Evolutionary conservation across 2,113 vertebrate genomes (phyloP), one percentile per base, ranked within the genome.

Genomic region (Camelus bactrianus): DNA sequence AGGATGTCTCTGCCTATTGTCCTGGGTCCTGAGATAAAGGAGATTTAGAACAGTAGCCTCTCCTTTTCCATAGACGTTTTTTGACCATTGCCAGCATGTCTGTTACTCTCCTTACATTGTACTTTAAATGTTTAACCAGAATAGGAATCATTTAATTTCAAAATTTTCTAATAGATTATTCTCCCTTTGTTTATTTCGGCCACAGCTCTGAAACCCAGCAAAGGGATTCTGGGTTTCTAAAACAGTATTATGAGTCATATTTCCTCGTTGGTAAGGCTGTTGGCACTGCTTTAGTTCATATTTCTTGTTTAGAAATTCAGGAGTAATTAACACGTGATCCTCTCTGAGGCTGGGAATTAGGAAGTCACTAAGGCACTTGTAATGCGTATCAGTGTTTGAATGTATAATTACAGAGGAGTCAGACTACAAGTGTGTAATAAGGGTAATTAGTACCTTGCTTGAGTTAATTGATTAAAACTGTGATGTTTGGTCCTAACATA

Each of bases 391-490:
- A 30, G 83, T 96, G 65, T 67, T 96, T 97, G 77, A 85, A 83
- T 80, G 65, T 92, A 46, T 95, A 93, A 94, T 97, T 91, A 97
- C 67, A 96, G 60, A 85, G 73, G 58, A 91, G 35, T 93, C 67
- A 82, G 91, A 88, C 80, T 95, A 88, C 80, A 95, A 28, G 81
- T 91, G 35, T 94, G n/a, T 95, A 93, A 91, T 67, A 92, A 96
- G 58, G 72, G 54, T 93, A 95, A 92, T 96, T 91, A 95, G 89
- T 95, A 96, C 88, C 62, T 95, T 83, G 70, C 70, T 81, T 91
- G 70, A 93, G 72, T 79, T 96, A 93, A 98, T 56, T 94, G 88
- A 95, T 93, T 94, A 91, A 94, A 97, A 94, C 91, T 95, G 67
- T 85, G 69, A 85, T 79, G 56, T 95, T 86, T 94, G 87, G 77